Evolutionary conservation across 2,888 invertebrate genomes (phyloP).

Genomic region (Hirtodrosophila trivittata): DNA sequence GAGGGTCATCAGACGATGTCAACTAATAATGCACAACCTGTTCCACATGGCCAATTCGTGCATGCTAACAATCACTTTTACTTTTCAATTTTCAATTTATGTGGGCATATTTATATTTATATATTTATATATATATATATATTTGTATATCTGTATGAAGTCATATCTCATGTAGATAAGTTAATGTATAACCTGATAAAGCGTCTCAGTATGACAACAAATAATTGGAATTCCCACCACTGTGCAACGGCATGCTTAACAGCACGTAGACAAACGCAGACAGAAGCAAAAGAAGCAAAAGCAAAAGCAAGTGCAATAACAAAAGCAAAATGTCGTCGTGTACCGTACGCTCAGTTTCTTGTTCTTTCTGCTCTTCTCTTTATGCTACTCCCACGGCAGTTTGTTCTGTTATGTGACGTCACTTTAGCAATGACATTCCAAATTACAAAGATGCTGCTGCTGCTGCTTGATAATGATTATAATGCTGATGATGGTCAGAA

Average conservation of each 20-base stretch:
- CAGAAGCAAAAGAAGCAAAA: conserved; percentile 24
- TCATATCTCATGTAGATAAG: conserved; percentile 11
- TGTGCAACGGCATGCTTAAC: conserved; percentile 43
- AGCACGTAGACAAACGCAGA: conserved; percentile 52
- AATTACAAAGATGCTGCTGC: conserved; percentile 35
- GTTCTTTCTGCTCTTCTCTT: conserved; percentile 20
- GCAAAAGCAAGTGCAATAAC: conserved; percentile 17
- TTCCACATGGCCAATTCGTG: not conserved
- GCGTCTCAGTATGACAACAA: conserved; percentile 9
- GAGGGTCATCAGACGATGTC: not conserved
- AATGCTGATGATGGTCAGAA: conserved; percentile 25
- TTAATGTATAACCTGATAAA: conserved; percentile 8
- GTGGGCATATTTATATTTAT: no score
- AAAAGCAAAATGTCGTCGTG: conserved; percentile 5
- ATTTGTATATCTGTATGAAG: not conserved
- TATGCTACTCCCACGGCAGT: conserved; percentile 3
- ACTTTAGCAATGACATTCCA: conserved; percentile 39
- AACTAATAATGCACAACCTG: not conserved
- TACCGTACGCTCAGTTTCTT: conserved; percentile 12
- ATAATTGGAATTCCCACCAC: conserved; percentile 27
- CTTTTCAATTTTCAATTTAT: not conserved
- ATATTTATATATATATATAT: not conserved
- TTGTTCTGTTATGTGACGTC: conserved; percentile 44
- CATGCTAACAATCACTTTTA: not conserved
- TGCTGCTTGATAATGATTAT: conserved; percentile 24